A percentile compares a stretch with the other conserved stretches of the same genome.
phyloP scores from a whole-genome alignment of 2,113 vertebrate species.

The Ctenomys sociabilis region DNA sequence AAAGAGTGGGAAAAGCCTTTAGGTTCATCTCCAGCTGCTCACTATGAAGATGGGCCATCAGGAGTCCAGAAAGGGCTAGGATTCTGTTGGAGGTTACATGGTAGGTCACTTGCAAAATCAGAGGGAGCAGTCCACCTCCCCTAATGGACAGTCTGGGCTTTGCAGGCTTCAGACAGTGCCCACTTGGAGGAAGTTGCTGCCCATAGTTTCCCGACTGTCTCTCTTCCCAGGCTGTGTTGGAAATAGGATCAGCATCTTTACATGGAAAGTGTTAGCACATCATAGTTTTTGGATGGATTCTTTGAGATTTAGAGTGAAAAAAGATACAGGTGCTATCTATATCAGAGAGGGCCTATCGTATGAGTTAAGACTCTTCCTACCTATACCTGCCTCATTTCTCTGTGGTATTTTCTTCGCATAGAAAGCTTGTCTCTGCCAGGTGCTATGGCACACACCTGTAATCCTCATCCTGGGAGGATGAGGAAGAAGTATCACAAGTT shows the following conservation, averaged over 20 bases:
- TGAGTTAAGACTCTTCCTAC: background rate
- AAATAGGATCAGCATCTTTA: slow-evolving; percentile 37
- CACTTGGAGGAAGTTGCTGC: background rate
- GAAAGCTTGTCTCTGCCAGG: background rate
- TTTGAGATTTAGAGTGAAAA: slow-evolving; percentile 34
- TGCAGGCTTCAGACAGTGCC: background rate
- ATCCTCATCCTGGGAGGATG: background rate
- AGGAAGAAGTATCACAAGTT: background rate
- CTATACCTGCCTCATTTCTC: background rate
- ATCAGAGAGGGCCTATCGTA: background rate
- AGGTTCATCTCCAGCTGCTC: background rate
- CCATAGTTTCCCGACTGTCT: background rate
- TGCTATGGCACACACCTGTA: background rate
- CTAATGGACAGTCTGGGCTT: background rate
- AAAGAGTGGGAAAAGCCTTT: background rate
- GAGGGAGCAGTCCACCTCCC: background rate
- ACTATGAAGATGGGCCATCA: background rate
- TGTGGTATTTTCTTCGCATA: background rate
- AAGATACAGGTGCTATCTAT: background rate
- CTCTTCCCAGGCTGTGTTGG: background rate
- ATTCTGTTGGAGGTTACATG: background rate
- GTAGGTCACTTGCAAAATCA: background rate
- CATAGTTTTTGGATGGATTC: background rate
- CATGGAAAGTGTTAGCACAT: background rate
- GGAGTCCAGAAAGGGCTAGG: slow-evolving; percentile 50